These are phyloP conservation scores for Proteles cristata DNA, from an alignment of 2,113 vertebrate species.

Conservation along the genomic window DNA sequence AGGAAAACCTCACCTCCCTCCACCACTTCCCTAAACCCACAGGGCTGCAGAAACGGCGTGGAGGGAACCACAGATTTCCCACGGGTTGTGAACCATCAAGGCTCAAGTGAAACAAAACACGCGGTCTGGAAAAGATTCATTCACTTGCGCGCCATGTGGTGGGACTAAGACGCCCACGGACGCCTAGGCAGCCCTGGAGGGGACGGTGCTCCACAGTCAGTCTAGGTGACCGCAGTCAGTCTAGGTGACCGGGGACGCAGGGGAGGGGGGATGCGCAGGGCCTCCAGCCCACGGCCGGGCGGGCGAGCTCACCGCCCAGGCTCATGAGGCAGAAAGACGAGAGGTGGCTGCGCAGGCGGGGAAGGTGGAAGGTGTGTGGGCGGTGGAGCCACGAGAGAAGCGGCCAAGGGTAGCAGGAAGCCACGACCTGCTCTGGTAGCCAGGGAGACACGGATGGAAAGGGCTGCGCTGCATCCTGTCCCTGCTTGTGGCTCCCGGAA, in stretches of 20 bases:
- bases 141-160: neutral
- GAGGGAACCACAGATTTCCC: neutral
- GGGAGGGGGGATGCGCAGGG: accelerated
- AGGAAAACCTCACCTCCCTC: neutral
- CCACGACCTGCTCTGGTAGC: neutral
- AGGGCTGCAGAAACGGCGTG: neutral
- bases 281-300: neutral
- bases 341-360: neutral
- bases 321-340: no score
- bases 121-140: neutral
- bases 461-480: accelerated
- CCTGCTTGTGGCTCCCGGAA: neutral
- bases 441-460: neutral
- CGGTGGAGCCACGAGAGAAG: neutral
- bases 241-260: neutral
- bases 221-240: neutral
- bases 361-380: no score
- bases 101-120: neutral
- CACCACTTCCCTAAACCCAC: no score
- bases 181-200: neutral
- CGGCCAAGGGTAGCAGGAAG: neutral
- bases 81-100: neutral
- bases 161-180: neutral
- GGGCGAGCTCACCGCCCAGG: no score
- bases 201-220: accelerated